Percentiles rank a stretch among this genome's conserved stretches.
These are phyloP conservation scores for Mimumesa dahlbomi DNA, from an alignment of 2,888 invertebrate species.

Conservation along the genomic window DNA sequence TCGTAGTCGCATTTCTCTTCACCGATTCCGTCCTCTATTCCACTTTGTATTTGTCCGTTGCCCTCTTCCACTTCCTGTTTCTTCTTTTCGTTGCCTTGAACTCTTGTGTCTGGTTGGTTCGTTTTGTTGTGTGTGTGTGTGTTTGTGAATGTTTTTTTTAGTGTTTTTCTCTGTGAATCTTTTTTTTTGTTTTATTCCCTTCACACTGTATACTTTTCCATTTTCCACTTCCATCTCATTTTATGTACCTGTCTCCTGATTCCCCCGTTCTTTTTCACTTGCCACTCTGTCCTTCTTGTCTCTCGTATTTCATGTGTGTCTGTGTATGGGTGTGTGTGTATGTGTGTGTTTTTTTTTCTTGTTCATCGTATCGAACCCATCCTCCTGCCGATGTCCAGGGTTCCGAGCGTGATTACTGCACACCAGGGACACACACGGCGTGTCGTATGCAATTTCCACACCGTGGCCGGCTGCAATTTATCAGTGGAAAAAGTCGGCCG, in stretches of 20 bases:
- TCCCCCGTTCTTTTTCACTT: neutral
- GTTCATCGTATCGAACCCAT: neutral
- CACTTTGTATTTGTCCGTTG: neutral
- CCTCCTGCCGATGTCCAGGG: slow-evolving; percentile 15
- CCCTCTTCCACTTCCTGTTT: neutral
- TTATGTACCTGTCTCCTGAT: neutral
- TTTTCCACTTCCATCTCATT: slow-evolving; percentile 2
- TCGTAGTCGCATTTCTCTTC: slow-evolving; percentile 8
- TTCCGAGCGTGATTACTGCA: slow-evolving; percentile 52
- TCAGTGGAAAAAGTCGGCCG: slow-evolving; percentile 30
- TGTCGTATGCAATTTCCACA: slow-evolving; percentile 57
- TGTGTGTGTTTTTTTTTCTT: too few relatives aligned
- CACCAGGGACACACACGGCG: slow-evolving; percentile 36
- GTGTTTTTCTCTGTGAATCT: neutral
- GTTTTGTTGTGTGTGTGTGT: too few relatives aligned
- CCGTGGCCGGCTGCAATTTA: slow-evolving; percentile 35
- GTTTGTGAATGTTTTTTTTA: neutral
- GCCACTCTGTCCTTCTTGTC: neutral
- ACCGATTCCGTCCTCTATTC: neutral
- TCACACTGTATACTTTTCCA: neutral
- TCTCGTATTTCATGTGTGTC: neutral
- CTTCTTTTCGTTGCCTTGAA: neutral
- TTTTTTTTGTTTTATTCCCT: neutral
- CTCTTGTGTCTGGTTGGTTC: too few relatives aligned
- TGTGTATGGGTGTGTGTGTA: too few relatives aligned